A percentile compares a stretch with the other conserved stretches of the same genome.
These are phyloP conservation scores for Nomada flava DNA, from an alignment of 2,888 invertebrate genomes.

Conservation along the genomic window DNA sequence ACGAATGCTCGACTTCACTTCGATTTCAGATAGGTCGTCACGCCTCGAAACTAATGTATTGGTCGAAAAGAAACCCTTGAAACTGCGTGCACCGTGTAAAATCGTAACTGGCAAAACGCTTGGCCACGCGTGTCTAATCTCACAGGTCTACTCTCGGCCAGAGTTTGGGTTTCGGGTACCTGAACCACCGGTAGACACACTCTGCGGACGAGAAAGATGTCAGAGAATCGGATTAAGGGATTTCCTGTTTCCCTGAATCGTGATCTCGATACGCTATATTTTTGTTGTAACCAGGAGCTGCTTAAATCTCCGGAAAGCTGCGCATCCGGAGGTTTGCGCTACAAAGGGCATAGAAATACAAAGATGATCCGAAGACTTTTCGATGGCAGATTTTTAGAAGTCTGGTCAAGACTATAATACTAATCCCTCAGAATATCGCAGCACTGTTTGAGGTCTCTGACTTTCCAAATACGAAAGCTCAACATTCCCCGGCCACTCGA, in stretches of 20 bases:
- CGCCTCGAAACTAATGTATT: slow-evolving; percentile 28
- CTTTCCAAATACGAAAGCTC: too few relatives aligned
- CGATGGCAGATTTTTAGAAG: too few relatives aligned
- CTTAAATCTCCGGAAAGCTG: too few relatives aligned
- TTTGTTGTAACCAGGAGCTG: background rate
- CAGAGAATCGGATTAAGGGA: slow-evolving; percentile 58
- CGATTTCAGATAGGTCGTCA: slow-evolving; percentile 48
- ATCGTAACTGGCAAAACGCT: slow-evolving; percentile 27
- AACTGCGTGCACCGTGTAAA: slow-evolving; percentile 37
- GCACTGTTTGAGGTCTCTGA: too few relatives aligned
- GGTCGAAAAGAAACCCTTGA: slow-evolving; percentile 20
- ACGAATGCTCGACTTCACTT: slow-evolving; percentile 7
- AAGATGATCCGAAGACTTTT: too few relatives aligned
- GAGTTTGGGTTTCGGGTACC: slow-evolving; percentile 18
- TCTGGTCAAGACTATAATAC: too few relatives aligned
- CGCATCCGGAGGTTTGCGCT: too few relatives aligned
- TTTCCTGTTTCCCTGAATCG: slow-evolving; percentile 41
- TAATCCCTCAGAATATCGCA: too few relatives aligned
- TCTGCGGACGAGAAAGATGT: slow-evolving; percentile 32
- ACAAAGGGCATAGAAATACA: background rate
- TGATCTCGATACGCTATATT: slow-evolving; percentile 1
- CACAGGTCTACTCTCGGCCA: slow-evolving; percentile 15
- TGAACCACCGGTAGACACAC: slow-evolving; percentile 14
- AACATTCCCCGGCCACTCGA: too few relatives aligned
- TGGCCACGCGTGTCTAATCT: slow-evolving; percentile 56